Conservation (phyloP, 2,888 invertebrate species). For the Listrodromus nycthemerus region DNA sequence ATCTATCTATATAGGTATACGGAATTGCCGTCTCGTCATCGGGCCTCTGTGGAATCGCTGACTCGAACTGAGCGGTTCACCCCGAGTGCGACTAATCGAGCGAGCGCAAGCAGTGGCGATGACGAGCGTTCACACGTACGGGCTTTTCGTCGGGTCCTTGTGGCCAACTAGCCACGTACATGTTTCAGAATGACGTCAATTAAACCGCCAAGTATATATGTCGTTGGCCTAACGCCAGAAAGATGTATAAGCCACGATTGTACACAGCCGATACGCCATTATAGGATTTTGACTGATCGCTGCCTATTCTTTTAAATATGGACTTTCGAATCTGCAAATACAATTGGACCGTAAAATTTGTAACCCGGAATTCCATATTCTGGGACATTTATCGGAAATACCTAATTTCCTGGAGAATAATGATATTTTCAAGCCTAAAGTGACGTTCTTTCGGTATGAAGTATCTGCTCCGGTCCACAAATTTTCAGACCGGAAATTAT, state of each 20-base stretch:
- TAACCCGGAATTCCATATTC: too few relatives aligned
- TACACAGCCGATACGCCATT: background rate
- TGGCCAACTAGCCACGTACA: conserved; percentile 66
- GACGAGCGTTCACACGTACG: conserved; percentile 41
- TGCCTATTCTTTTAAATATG: too few relatives aligned
- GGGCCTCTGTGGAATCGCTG: conserved; percentile 54
- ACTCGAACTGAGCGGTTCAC: conserved; percentile 57
- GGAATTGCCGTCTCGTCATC: conserved; percentile 58
- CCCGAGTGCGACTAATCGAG: conserved; percentile 61
- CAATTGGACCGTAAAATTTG: too few relatives aligned
- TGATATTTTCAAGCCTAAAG: too few relatives aligned
- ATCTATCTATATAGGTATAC: conserved; percentile 6
- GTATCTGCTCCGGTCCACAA: too few relatives aligned
- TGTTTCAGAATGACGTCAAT: conserved; percentile 62
- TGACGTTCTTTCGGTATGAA: too few relatives aligned
- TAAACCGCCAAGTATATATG: conserved; percentile 45
- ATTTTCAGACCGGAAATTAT: too few relatives aligned
- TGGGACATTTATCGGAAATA: too few relatives aligned
- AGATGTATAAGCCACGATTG: background rate
- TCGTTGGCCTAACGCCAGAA: conserved; percentile 13
- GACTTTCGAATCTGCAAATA: too few relatives aligned
- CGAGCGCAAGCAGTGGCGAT: conserved; percentile 56
- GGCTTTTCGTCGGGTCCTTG: conserved; percentile 44
- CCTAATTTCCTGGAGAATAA: too few relatives aligned
- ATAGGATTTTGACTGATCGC: background rate